Percentiles rank a stretch among this genome's conserved stretches.
These are phyloP conservation scores for Tigriopus californicus DNA, from an alignment of 2,888 invertebrate genomes.

Conservation along the genomic window DNA sequence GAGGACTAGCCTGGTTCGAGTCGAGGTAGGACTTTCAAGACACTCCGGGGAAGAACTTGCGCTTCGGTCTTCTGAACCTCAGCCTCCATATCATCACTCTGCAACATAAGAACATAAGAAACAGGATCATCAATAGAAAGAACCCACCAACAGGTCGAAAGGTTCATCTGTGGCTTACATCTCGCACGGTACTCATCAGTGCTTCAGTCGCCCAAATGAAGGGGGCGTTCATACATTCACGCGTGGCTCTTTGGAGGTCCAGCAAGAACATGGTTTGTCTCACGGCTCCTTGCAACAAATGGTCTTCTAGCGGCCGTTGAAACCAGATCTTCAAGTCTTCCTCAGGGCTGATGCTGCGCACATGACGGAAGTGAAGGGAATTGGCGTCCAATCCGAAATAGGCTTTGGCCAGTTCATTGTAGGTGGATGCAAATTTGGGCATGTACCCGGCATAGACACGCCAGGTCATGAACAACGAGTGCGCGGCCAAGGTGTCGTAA, in stretches of 20 bases:
- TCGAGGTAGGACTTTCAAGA: too few relatives aligned
- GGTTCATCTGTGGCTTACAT: neutral
- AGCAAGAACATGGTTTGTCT: conserved; percentile 5
- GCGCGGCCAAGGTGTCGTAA: conserved; percentile 8
- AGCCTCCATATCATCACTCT: too few relatives aligned
- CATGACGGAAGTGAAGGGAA: neutral
- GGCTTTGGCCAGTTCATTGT: neutral
- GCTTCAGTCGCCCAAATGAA: neutral
- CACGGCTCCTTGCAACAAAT: neutral
- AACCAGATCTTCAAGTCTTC: neutral
- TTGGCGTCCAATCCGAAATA: neutral
- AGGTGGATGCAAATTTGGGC: neutral
- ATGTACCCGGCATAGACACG: neutral
- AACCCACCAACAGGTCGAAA: too few relatives aligned
- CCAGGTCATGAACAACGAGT: conserved; percentile 1
- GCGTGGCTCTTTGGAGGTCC: neutral
- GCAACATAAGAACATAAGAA: too few relatives aligned
- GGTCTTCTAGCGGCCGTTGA: neutral
- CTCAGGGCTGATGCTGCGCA: neutral
- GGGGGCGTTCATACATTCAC: conserved; percentile 1
- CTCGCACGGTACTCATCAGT: neutral
- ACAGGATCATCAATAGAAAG: too few relatives aligned
- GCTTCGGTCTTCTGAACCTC: too few relatives aligned
- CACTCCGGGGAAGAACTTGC: too few relatives aligned
- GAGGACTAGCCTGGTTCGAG: too few relatives aligned